A percentile compares a stretch with the other conserved stretches of the same genome.
phyloP scores from a whole-genome alignment of 1,140 invertebrate genomes.

The Episyrphus balteatus region DNA sequence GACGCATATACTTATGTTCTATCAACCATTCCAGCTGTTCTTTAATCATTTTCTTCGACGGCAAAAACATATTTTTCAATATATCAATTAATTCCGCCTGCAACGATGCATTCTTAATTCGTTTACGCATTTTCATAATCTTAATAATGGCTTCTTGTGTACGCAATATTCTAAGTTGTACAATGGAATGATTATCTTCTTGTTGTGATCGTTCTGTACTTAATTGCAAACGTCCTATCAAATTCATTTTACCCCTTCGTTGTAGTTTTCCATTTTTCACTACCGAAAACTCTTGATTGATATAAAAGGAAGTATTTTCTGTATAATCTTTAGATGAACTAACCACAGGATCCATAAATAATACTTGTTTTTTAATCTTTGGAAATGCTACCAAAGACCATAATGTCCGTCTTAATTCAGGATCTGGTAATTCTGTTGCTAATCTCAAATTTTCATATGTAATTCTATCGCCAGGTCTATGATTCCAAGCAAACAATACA shows the following conservation, averaged over 20 bases:
- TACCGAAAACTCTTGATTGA: constrained; percentile 91
- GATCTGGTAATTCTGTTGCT: constrained; percentile 93
- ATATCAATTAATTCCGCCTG: constrained; percentile 92
- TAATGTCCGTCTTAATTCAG: constrained; percentile 88
- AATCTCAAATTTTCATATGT: constrained; percentile 90
- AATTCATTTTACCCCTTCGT: constrained; percentile 72
- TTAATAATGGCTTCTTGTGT: constrained; percentile 96
- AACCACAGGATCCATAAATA: constrained; percentile 67
- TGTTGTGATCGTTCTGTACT: constrained; percentile 92
- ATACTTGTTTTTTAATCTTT: constrained; percentile 86
- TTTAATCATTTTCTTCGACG: constrained; percentile 98
- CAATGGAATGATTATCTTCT: constrained; percentile 95
- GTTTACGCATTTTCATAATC: constrained; percentile 96
- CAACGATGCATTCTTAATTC: constrained; percentile 83
- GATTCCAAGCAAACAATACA: constrained; percentile 98
- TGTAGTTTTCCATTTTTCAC: constrained; percentile 90
- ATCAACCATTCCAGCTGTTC: constrained; percentile 99
- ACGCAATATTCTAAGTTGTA: constrained; percentile 85
- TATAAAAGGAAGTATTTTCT: constrained; percentile 88
- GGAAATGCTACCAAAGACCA: constrained; percentile 97
- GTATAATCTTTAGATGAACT: constrained; percentile 87
- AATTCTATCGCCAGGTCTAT: constrained; percentile 80
- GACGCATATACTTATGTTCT: constrained; percentile 93
- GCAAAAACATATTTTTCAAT: constrained; percentile 97
- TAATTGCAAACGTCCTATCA: constrained; percentile 81